Conservation (phyloP, 2,113 vertebrate species). For the Rhabdornis inornatus region DNA sequence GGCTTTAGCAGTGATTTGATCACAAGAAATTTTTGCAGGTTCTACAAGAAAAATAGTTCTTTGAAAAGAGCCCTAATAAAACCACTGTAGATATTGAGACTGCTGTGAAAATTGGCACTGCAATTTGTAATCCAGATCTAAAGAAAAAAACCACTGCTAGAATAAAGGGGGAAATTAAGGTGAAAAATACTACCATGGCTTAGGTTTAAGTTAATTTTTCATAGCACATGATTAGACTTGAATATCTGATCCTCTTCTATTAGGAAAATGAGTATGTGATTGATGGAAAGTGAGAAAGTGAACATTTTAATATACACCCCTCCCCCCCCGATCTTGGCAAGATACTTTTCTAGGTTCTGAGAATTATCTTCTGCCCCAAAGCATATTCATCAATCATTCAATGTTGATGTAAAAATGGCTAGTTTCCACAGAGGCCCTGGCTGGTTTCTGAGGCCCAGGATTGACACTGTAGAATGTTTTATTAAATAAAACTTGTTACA, state of each 20-base stretch:
- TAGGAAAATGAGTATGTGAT: constrained; percentile 43
- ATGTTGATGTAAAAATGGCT: constrained; percentile 46
- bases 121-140: not conserved
- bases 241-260: constrained; percentile 49
- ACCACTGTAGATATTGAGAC: not conserved
- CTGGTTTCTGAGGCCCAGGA: not conserved
- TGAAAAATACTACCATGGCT: not conserved
- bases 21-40: not conserved
- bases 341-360: constrained; percentile 45
- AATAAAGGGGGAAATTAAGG: not conserved
- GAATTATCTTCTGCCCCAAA: constrained; percentile 61
- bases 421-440: constrained; percentile 35
- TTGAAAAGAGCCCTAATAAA: not conserved
- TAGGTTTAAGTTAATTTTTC: constrained; percentile 43
- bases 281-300: constrained; percentile 33
- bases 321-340: not conserved
- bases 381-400: constrained; percentile 68
- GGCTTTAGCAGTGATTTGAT: not conserved
- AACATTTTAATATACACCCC: constrained; percentile 37
- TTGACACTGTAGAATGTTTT: constrained; percentile 42
- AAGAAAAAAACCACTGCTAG: not conserved
- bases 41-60: not conserved
- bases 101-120: not conserved
- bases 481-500: constrained; percentile 20
- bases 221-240: constrained; percentile 15